These are phyloP conservation scores for Rhadinocentrus ornatus DNA, from an alignment of 2,797 vertebrate genomes.

Conservation along the genomic window DNA sequence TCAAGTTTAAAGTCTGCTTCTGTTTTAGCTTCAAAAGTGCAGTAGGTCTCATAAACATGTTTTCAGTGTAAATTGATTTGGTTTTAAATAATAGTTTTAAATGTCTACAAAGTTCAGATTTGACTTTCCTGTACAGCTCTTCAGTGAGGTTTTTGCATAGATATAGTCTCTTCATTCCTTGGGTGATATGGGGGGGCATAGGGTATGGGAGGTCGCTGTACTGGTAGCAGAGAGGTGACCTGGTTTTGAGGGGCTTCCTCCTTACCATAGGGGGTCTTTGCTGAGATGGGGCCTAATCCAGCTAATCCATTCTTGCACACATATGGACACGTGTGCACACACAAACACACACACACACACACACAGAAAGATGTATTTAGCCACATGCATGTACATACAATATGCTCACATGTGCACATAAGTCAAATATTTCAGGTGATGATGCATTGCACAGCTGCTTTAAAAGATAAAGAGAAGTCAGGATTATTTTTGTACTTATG, in stretches of 20 bases:
- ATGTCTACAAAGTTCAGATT: background rate
- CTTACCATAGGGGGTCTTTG: slow-evolving; percentile 90
- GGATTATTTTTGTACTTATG: background rate
- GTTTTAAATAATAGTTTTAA: background rate
- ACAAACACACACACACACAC: background rate
- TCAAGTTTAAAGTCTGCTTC: background rate
- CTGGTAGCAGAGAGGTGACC: slow-evolving; percentile 81
- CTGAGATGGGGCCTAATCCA: slow-evolving; percentile 93
- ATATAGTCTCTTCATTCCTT: background rate
- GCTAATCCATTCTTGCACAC: slow-evolving; percentile 89
- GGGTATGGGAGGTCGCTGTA: slow-evolving; percentile 64
- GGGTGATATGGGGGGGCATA: slow-evolving; percentile 6
- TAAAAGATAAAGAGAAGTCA: background rate
- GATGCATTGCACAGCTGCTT: background rate
- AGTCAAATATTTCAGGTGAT: background rate
- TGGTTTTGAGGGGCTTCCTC: slow-evolving; percentile 89
- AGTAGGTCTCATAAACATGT: background rate
- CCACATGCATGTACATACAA: slow-evolving; percentile 30
- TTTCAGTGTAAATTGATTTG: background rate
- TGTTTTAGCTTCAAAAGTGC: background rate
- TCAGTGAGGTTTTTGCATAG: background rate
- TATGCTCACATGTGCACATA: slow-evolving; percentile 17
- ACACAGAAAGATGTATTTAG: slow-evolving; percentile 34
- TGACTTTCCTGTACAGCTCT: background rate
- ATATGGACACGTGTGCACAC: slow-evolving; percentile 39